These are phyloP conservation scores for Pectinophora gossypiella DNA, from an alignment of 1,140 invertebrate species.

Conservation along the genomic window DNA sequence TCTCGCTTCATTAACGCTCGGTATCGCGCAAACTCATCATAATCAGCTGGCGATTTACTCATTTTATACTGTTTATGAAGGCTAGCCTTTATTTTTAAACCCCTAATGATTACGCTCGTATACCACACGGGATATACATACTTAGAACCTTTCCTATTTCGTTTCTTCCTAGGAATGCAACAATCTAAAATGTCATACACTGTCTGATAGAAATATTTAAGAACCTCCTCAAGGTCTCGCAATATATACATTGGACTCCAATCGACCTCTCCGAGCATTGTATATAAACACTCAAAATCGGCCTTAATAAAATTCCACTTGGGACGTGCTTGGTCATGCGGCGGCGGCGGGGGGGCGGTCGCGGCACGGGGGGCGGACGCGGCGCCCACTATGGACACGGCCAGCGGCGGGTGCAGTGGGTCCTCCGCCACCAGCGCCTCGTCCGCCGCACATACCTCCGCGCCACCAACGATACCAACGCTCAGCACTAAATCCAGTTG, in stretches of 20 bases:
- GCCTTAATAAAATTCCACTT: slow-evolving; percentile 19
- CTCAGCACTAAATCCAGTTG: slow-evolving; percentile 27
- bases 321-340: neutral
- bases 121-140: slow-evolving; percentile 18
- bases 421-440: slow-evolving; percentile 14
- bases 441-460: slow-evolving; percentile 4
- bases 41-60: slow-evolving; percentile 1
- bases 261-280: slow-evolving; percentile 7
- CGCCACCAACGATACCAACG: neutral
- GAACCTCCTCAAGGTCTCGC: neutral
- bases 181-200: neutral
- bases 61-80: slow-evolving; percentile 16
- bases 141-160: neutral
- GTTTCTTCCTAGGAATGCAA: slow-evolving; percentile 3
- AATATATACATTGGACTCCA: slow-evolving; percentile 12
- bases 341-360: too few species aligned
- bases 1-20: slow-evolving; percentile 8
- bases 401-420: slow-evolving; percentile 13
- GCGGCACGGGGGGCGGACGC: neutral
- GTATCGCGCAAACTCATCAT: slow-evolving; percentile 8
- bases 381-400: neutral
- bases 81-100: slow-evolving; percentile 9
- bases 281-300: slow-evolving; percentile 1
- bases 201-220: slow-evolving; percentile 14
- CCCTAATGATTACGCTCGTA: slow-evolving; percentile 11